Evolutionary conservation across 2,113 vertebrate species (phyloP), one percentile per base, ranked within the genome.

Genomic region (Micronisus gabar): DNA sequence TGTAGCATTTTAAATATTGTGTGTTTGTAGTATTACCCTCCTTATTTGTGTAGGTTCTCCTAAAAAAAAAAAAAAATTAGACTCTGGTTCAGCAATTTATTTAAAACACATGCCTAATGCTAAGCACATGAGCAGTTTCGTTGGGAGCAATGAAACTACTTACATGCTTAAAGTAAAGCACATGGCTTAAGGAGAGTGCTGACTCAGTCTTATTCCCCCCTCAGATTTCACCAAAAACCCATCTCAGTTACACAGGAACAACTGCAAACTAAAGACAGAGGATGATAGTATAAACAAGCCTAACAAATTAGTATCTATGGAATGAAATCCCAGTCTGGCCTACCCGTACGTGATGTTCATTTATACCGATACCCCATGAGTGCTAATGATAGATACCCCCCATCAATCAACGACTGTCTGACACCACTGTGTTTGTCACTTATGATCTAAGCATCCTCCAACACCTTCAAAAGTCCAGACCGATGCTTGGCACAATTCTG

Each of bases 71-170:
- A 48, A 45, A 15, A 59, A 34, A 7, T 9, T 12, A 40, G 89
- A 50, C 68, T 40, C 62, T 72, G 68, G 73, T 81, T 90, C 90
- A 84, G 72, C 52, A 76, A 41, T 38, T 84, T 85, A 61, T 85
- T 92, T 81, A 84, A 91, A 94, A 79, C 88, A 95, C 43, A 72
- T 79, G 86, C 56, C 83, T 79, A 87, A 76, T 74, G 81, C 89
- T 73, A 65, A 91, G 86, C 91, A 87, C 86, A 62, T 92, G 88
- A 94, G 76, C 1, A 0, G 58, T 19, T 71, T 85, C 2, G 3
- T 0, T 50, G n/a, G 74, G 76, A 93, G 88, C 82, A 90, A 30
- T 27, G 79, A 75, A 71, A 88, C 72, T 36, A 32, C 86, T 88
- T 30, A 53, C n/a, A 70, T 56, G 38, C 82, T 62, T 85, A 22